Percentiles rank a stretch among this genome's conserved stretches.
phyloP scores from a whole-genome alignment of 2,113 vertebrate genomes.

The Ictalurus furcatus region DNA sequence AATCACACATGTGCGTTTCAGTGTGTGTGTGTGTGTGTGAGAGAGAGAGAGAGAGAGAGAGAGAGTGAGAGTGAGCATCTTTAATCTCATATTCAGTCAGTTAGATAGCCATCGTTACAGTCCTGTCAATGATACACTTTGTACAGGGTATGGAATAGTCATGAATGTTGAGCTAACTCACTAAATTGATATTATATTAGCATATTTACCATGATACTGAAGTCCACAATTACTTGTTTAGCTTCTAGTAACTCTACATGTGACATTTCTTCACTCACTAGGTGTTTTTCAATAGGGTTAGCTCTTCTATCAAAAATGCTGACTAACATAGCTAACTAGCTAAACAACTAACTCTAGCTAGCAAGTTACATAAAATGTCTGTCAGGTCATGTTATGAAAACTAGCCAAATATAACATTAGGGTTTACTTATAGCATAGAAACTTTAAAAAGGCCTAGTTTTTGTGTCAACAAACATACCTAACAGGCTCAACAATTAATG shows the following conservation, averaged over 20 bases:
- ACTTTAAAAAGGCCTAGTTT: background rate
- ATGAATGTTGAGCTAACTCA: background rate
- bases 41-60: no score
- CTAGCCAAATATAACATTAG: background rate
- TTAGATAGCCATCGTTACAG: background rate
- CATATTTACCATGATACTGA: background rate
- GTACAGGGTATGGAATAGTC: background rate
- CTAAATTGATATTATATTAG: background rate
- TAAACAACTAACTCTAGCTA: background rate
- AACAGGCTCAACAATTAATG: background rate
- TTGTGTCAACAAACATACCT: background rate
- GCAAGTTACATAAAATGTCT: background rate
- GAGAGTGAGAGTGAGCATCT: background rate
- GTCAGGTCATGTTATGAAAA: background rate
- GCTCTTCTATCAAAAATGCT: background rate
- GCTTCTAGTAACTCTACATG: background rate
- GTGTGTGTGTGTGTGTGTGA: background rate
- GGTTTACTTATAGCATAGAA: background rate
- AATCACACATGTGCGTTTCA: constrained; percentile 67
- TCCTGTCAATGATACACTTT: background rate
- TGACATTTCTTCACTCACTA: background rate
- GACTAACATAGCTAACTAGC: background rate
- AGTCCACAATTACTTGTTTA: background rate
- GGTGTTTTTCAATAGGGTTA: background rate
- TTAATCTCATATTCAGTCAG: background rate